phyloP scores from a whole-genome alignment of 2,113 vertebrate genomes.

The Lophius piscatorius region DNA sequence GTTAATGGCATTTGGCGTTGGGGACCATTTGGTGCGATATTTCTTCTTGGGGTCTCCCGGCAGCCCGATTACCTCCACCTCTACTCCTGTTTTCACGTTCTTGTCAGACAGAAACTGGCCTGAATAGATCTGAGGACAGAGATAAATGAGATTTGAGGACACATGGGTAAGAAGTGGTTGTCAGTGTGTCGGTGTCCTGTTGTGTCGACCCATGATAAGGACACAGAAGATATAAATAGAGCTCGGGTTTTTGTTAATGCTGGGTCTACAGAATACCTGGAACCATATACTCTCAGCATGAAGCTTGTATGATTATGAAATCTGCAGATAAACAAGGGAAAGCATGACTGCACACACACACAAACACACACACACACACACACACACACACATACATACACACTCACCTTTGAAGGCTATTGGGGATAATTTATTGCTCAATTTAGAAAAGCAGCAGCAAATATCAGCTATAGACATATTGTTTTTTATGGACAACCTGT shows the following conservation, averaged over 20 bases:
- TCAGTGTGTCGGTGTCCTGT: neutral
- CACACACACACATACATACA: neutral
- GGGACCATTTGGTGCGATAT: constrained; percentile 89
- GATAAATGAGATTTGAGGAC: neutral
- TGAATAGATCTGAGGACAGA: constrained; percentile 86
- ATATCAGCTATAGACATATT: constrained; percentile 1
- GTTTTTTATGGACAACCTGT: neutral
- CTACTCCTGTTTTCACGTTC: constrained; percentile 89
- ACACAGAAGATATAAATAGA: constrained; percentile 34
- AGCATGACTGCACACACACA: constrained; percentile 13
- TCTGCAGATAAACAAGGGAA: constrained; percentile 7
- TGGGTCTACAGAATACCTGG: constrained; percentile 44
- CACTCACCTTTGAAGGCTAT: neutral
- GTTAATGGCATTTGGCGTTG: constrained; percentile 90
- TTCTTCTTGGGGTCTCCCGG: constrained; percentile 94
- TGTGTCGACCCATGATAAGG: constrained; percentile 20
- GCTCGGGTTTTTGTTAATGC: constrained; percentile 24
- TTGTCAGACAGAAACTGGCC: constrained; percentile 97
- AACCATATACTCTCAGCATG: constrained; percentile 44
- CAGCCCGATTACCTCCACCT: constrained; percentile 93
- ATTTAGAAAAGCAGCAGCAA: constrained; percentile 16
- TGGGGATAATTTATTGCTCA: constrained; percentile 8
- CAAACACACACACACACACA: neutral
- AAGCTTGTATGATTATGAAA: constrained; percentile 23
- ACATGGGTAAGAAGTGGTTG: neutral